Percentiles rank a stretch among this genome's conserved stretches.
These are phyloP conservation scores for Coryphaenoides rupestris DNA, from an alignment of 2,113 vertebrate species.

Conservation along the genomic window DNA sequence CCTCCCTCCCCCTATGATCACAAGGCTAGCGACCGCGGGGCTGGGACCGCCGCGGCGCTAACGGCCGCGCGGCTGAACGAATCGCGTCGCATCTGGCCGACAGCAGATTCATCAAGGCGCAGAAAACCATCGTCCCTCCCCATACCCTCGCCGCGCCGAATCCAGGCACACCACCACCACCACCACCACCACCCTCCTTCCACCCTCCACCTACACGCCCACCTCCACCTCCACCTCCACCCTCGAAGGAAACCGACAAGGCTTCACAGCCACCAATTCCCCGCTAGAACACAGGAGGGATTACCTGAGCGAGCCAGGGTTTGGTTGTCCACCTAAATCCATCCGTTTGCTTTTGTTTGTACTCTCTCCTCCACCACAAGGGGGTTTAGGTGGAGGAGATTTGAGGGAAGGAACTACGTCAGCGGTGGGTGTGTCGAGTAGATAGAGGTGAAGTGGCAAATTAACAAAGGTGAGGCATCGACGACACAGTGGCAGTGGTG, in stretches of 20 bases:
- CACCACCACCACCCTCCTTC: neutral
- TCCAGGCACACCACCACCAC: conserved; percentile 22
- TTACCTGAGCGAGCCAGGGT: conserved; percentile 26
- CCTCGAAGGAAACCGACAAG: conserved; percentile 25
- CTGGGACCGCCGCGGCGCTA: conserved; percentile 61
- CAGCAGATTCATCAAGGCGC: conserved; percentile 66
- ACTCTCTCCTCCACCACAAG: too few species aligned
- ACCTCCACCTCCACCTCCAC: conserved; percentile 12
- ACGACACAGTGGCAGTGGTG: too few species aligned
- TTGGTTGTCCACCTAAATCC: too few species aligned
- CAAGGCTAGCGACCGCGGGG: conserved; percentile 51
- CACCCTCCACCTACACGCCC: conserved; percentile 7
- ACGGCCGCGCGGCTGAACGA: conserved; percentile 59
- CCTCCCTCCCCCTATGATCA: conserved; percentile 29
- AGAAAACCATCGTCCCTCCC: too few species aligned
- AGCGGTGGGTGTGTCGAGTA: too few species aligned
- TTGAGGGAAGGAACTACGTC: too few species aligned
- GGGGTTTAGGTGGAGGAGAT: too few species aligned
- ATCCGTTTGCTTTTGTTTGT: too few species aligned
- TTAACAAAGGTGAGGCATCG: too few species aligned
- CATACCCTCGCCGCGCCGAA: too few species aligned
- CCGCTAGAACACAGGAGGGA: too few species aligned
- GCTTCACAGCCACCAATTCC: conserved; percentile 27
- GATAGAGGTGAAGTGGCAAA: too few species aligned
- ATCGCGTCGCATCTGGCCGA: conserved; percentile 66